Evolutionary conservation across 1,140 invertebrate species (phyloP), one percentile per base, ranked within the genome.

Genomic region (Muscidifurax raptorellus): DNA sequence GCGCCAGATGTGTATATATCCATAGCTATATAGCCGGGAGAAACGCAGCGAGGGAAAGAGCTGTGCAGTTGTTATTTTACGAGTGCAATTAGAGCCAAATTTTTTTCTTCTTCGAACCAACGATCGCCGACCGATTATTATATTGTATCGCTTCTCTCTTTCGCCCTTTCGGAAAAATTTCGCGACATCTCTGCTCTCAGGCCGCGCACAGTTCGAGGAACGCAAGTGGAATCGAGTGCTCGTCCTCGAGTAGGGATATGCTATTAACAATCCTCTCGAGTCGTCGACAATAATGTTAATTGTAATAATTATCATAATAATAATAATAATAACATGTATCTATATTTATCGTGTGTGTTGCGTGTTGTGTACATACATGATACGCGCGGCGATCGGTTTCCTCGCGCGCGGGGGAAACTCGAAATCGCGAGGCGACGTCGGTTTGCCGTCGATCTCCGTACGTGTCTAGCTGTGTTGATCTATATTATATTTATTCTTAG

Each of bases 351-450:
- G 67, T 64, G 52, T 69, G 64, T 69, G 25, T 80, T 22, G 18
- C 22, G 32, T 36, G n/a, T 44, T 4, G 2, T 44, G 30, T 66
- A 5, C 27, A 28, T 67, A 15, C 15, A 79, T 36, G 5, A 64
- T 52, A 40, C 28, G 22, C n/a, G 69, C 18, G 44, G 32, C 72
- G 80, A 82, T 64, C 44, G 36, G 32, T 74, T 82, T 64, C 71
- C 80, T 72, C 69, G 27, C 69, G 80, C 80, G 80, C 47, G 13
- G 40, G 13, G 71, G 40, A 82, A 82, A 76, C 72, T 18, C 28
- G 7, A 28, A 9, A 25, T 72, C 67, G 80, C 72, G n/a, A 28
- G 36, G 72, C 52, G 72, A 76, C 81, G 52, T 76, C 71, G 25
- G 30, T 76, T 75, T 67, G 30, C 72, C 72, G 52, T 66, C 67